These are phyloP conservation scores for Hypolimnas misippus DNA, from an alignment of 2,888 invertebrate species.

Conservation along the genomic window DNA sequence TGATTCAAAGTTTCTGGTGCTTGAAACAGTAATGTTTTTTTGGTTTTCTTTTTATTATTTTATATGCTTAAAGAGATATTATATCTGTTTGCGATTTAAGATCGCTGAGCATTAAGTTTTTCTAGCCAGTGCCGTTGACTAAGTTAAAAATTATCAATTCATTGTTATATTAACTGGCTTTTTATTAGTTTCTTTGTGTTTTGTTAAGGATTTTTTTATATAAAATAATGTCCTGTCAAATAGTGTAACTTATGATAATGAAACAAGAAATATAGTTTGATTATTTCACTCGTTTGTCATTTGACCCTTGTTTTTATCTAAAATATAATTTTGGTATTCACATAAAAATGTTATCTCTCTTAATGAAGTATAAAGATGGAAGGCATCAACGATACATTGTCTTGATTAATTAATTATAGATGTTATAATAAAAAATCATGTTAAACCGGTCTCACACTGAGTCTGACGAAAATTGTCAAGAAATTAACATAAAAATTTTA, in stretches of 20 bases:
- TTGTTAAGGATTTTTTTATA: neutral
- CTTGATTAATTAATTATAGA: constrained; percentile 70
- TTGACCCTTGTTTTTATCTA: constrained; percentile 20
- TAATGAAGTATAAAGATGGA: constrained; percentile 48
- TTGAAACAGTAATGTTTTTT: too few relatives aligned
- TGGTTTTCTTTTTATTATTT: too few relatives aligned
- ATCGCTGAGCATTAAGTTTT: neutral
- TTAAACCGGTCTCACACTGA: constrained; percentile 62
- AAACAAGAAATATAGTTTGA: constrained; percentile 13
- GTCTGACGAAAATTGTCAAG: constrained; percentile 50
- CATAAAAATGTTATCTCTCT: constrained; percentile 23
- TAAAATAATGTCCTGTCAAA: neutral
- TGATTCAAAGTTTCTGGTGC: too few relatives aligned
- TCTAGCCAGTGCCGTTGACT: neutral
- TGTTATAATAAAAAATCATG: constrained; percentile 53
- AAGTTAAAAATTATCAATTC: neutral
- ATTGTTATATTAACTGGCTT: constrained; percentile 15
- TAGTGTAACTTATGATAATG: constrained; percentile 23
- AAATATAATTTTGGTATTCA: constrained; percentile 32
- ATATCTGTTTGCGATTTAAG: neutral
- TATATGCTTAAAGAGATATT: too few relatives aligned
- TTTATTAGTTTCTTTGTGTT: constrained; percentile 10
- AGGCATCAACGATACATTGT: constrained; percentile 61
- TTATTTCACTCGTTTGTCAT: constrained; percentile 16
- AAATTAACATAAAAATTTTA: constrained; percentile 79